These are phyloP conservation scores for Nicator chloris DNA, from an alignment of 2,113 vertebrate genomes.

Conservation along the genomic window DNA sequence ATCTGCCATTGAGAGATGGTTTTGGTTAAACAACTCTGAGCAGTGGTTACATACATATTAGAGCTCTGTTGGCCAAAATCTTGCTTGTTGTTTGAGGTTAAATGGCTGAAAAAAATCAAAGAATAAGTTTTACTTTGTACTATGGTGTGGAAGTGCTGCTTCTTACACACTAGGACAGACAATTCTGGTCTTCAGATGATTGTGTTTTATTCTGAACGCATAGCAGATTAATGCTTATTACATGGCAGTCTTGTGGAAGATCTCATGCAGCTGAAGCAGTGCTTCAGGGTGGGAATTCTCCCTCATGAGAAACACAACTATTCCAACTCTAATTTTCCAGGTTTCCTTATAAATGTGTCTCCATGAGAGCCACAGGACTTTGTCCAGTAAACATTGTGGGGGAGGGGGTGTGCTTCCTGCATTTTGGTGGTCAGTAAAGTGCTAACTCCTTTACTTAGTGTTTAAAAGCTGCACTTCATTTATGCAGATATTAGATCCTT, in stretches of 20 bases:
- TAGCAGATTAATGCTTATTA: neutral
- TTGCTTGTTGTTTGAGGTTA: neutral
- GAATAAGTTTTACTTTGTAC: neutral
- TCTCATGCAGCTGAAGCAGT: neutral
- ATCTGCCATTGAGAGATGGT: neutral
- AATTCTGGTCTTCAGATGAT: neutral
- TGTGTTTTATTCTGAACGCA: neutral
- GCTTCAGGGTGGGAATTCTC: neutral
- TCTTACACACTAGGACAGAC: neutral
- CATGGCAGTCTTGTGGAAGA: neutral
- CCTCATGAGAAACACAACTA: neutral
- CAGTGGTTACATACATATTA: neutral
- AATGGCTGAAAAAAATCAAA: neutral
- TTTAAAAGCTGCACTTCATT: neutral
- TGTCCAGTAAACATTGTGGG: neutral
- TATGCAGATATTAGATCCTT: neutral
- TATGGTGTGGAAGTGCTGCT: neutral
- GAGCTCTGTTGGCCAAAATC: neutral
- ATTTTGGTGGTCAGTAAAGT: neutral
- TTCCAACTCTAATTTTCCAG: neutral
- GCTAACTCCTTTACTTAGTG: neutral
- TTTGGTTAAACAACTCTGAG: neutral
- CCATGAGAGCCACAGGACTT: neutral
- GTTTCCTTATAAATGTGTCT: neutral
- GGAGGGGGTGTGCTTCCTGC: neutral